Evolutionary conservation across 2,113 vertebrate genomes (phyloP).

Genomic region (Speoplatyrhinus poulsoni): DNA sequence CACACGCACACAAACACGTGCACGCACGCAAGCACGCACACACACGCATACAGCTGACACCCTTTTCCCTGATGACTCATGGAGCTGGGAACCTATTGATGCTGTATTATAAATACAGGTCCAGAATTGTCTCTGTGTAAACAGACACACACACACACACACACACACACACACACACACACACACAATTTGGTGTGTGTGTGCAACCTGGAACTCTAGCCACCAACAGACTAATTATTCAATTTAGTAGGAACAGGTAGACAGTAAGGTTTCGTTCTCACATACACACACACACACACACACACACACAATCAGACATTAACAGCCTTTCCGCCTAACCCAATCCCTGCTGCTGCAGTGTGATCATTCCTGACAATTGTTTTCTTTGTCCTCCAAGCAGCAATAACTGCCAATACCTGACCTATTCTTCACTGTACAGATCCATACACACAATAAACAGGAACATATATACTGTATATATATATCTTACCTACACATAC

Average conservation of each 20-base stretch:
- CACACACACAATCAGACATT: constrained; percentile 17
- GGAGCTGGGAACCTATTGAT: no score
- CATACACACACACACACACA: constrained; percentile 5
- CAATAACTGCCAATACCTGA: constrained; percentile 38
- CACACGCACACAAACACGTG: constrained; percentile 4
- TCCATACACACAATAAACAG: constrained; percentile 3
- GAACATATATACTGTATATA: constrained; percentile 16
- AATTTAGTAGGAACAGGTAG: neutral
- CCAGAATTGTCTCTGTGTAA: neutral
- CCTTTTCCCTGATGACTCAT: no score
- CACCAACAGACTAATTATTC: neutral
- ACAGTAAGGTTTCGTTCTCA: neutral
- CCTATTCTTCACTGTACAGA: constrained; percentile 18
- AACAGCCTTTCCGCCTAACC: constrained; percentile 38
- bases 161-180: neutral
- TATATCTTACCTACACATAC: neutral
- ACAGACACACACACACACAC: neutral
- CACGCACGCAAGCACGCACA: constrained; percentile 10
- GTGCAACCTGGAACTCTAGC: neutral
- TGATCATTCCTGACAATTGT: constrained; percentile 54
- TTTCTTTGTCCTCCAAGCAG: constrained; percentile 31
- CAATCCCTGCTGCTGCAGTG: constrained; percentile 55
- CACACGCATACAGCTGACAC: constrained; percentile 5
- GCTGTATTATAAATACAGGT: no score
- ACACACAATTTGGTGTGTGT: neutral